Base-by-base conservation (phyloP, 30 jellyfish, hydroid and myxozoan genomes). In the Cassiopea andromeda region DNA sequence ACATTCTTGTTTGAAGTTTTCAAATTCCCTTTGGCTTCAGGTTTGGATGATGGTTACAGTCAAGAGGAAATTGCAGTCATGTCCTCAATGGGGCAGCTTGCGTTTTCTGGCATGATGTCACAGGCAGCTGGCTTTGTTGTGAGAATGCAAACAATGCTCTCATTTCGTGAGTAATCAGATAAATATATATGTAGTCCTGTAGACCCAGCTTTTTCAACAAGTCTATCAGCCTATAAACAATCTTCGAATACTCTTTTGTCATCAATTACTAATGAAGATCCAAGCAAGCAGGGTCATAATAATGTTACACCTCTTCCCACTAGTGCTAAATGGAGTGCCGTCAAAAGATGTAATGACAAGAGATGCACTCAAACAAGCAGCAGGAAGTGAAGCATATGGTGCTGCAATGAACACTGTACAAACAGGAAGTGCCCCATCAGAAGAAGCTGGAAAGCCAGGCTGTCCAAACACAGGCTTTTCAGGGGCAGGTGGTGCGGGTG, bases 371-470 rank as follows among this genome's bases (percentile, higher is more conserved):
- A 96, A 91, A 48, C 85, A 90, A 27, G 96, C 97, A 9, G 87
- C 96, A 38, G 94, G 93, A 17, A 80, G 92, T 47, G 88, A 64
- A 45, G 86, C 94, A 19, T 83, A 73, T 54, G 82, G 89, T 15
- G 81, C 90, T 46, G 81, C 92, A 17, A 73, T 92, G 85, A 88
- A 89, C 88, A 90, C 99, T 1, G 94, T 92, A 1, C 98, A 92
- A 60, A 91, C 99, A 15, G 99, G 98, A 49, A 96, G 99, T 78
- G 91, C 92, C 7, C 92, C 97, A 15, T 77, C 98, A 4, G 99
- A 96, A 72, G 82, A 91, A 15, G 98, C 98, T 38, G 99, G 99
- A 45, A 77, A 78, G 57, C 93, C 96, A 16, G 98, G 98, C 44
- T 75, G 91, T 18, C 92, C 90, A 73, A 91, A 69, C 48, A 69